Percentiles rank a stretch among this genome's conserved stretches.
These are phyloP conservation scores for Andrena minutula DNA, from an alignment of 2,888 invertebrate species.

Conservation along the genomic window DNA sequence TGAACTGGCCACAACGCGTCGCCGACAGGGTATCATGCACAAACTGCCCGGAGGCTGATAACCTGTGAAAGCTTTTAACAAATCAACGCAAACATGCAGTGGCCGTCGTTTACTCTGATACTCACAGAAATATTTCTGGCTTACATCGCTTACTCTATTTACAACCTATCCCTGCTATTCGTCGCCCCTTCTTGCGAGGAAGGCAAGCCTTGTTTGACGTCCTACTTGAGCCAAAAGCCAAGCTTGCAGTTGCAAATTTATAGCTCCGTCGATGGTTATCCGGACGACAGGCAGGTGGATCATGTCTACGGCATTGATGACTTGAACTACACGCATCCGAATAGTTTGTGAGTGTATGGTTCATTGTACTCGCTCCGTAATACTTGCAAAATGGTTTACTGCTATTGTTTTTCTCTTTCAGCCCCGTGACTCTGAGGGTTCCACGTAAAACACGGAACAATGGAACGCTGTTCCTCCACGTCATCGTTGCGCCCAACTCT, in stretches of 20 bases:
- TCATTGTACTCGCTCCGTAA: no score
- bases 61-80: constrained; percentile 1
- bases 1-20: background rate
- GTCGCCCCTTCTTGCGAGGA: constrained; percentile 89
- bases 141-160: constrained; percentile 91
- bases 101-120: constrained; percentile 88
- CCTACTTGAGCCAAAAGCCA: constrained; percentile 89
- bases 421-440: constrained; percentile 89
- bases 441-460: constrained; percentile 92
- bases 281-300: constrained; percentile 87
- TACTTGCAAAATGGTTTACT: background rate
- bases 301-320: constrained; percentile 88
- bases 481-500: constrained; percentile 88
- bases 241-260: constrained; percentile 90
- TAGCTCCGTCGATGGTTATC: constrained; percentile 88
- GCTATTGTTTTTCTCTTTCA: constrained; percentile 80
- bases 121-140: constrained; percentile 88
- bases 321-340: constrained; percentile 88
- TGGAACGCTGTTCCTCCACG: constrained; percentile 93
- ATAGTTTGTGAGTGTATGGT: constrained; percentile 85
- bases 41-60: background rate
- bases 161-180: constrained; percentile 91
- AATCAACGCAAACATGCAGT: constrained; percentile 72
- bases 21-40: no score
- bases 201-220: constrained; percentile 89